Percentiles rank a stretch among this genome's conserved stretches.
phyloP scores from a whole-genome alignment of 1,140 invertebrate genomes.

The Cephus cinctus region DNA sequence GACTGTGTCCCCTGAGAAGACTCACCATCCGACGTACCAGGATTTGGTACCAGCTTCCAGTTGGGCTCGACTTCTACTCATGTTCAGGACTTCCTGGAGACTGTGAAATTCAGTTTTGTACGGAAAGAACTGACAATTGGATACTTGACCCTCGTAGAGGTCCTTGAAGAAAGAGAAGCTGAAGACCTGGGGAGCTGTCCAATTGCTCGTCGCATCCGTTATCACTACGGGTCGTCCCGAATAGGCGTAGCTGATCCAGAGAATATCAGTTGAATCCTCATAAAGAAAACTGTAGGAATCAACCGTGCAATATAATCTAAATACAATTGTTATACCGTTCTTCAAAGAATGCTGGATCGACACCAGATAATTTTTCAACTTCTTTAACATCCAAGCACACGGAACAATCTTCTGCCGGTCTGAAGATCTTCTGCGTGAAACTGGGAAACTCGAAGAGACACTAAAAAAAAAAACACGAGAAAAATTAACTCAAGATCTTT shows the following conservation, averaged over 20 bases:
- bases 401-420: constrained; percentile 73
- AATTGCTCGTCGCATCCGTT: constrained; percentile 74
- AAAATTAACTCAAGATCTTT: constrained; percentile 1
- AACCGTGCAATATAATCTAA: constrained; percentile 4
- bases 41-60: constrained; percentile 64
- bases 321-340: constrained; percentile 45
- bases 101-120: constrained; percentile 84
- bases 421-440: constrained; percentile 62
- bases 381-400: constrained; percentile 67
- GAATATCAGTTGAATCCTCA: constrained; percentile 1
- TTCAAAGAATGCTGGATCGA: constrained; percentile 69
- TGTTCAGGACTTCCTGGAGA: constrained; percentile 76
- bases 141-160: constrained; percentile 65
- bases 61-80: constrained; percentile 67
- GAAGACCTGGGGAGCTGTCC: constrained; percentile 72
- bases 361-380: constrained; percentile 64
- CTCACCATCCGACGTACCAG: constrained; percentile 90
- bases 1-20: constrained; percentile 11
- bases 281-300: constrained; percentile 3
- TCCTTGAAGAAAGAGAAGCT: constrained; percentile 79
- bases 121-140: constrained; percentile 86
- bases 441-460: constrained; percentile 64
- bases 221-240: constrained; percentile 79
- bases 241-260: constrained; percentile 67
- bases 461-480: constrained; percentile 28